phyloP scores from a whole-genome alignment of 2,888 invertebrate species.

The Drosophila gaucha region DNA sequence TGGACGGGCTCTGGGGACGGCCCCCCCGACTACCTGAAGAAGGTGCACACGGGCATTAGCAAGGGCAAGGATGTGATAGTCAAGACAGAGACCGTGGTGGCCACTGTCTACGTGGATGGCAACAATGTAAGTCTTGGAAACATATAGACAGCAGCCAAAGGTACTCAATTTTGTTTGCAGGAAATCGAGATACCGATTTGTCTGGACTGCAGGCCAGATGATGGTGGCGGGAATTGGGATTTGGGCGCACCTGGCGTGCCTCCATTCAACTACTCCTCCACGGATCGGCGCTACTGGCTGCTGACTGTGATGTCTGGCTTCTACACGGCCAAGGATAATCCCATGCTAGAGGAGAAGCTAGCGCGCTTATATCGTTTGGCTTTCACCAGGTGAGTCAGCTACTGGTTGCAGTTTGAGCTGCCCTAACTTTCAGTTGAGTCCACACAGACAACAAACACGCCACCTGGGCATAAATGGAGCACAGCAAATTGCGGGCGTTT shows the following conservation, averaged over 20 bases:
- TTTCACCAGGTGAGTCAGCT: constrained; percentile 88
- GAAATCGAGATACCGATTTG: constrained; percentile 84
- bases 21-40: constrained; percentile 86
- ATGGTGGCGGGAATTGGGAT: constrained; percentile 80
- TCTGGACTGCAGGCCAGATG: constrained; percentile 81
- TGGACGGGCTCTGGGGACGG: constrained; percentile 96
- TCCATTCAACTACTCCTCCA: constrained; percentile 83
- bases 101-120: constrained; percentile 89
- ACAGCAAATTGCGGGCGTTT: constrained; percentile 74
- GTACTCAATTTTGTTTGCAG: constrained; percentile 40
- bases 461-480: constrained; percentile 89
- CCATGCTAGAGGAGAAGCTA: constrained; percentile 90
- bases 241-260: constrained; percentile 70
- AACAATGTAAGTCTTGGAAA: constrained; percentile 76
- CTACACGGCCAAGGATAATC: constrained; percentile 86
- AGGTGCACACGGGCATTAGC: constrained; percentile 86
- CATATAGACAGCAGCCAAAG: no score
- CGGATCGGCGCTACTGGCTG: constrained; percentile 92
- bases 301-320: constrained; percentile 89
- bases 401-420: neutral
- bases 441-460: constrained; percentile 91
- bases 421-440: constrained; percentile 20
- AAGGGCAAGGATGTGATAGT: constrained; percentile 86
- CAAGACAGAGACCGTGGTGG: constrained; percentile 89
- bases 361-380: constrained; percentile 92